Base-by-base conservation (phyloP, 2,797 vertebrate genomes). In the Rhinichthys osculus region DNA sequence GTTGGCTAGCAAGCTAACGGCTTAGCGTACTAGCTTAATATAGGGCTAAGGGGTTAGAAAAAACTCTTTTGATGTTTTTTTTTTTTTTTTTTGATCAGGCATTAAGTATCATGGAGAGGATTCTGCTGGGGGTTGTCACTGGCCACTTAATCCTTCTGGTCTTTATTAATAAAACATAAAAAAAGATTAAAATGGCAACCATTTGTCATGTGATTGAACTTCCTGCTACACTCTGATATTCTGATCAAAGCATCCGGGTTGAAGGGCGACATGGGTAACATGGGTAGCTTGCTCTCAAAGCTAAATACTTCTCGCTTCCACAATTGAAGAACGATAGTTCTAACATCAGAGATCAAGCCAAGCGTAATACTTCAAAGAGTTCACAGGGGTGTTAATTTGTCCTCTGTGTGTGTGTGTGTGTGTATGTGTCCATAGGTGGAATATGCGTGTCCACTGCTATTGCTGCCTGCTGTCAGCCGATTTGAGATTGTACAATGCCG, bases 401-500 rank as follows among this genome's bases (percentile, higher is more conserved):
- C 27, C 33, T 82, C 10, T 59, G 57, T 59, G 78, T 66, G 30
- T 59, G 47, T 66, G 30, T 59, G 47, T 59, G 42, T 35, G 40
- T 9, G 70, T 13, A 52, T 47, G 62, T 44, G 79, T 83, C 50
- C 47, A 81, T 69, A 78, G 83, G 77, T 86, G 74, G 52, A 85
- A 69, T 76, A 38, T 76, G 84, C 35, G n/a, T 79, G 81, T 86
- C 72, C 44, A 47, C 4, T 1, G 54, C 27, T 85, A 62, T 83
- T 59, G 73, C 73, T 86, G 54, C 57, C 72, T 84, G 84, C 73
- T 90, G 66, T 81, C 82, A 82, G 84, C 57, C 84, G 86, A 85
- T 89, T 88, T 83, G 82, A 42, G 33, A 52, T 40, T 19, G 19
- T 78, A 86, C 88, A 89, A 87, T 89, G 84, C 86, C 83, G 71